Evolutionary conservation across 2,888 invertebrate species (phyloP), one percentile per base, ranked within the genome.

Genomic region (Aphrophora alni): DNA sequence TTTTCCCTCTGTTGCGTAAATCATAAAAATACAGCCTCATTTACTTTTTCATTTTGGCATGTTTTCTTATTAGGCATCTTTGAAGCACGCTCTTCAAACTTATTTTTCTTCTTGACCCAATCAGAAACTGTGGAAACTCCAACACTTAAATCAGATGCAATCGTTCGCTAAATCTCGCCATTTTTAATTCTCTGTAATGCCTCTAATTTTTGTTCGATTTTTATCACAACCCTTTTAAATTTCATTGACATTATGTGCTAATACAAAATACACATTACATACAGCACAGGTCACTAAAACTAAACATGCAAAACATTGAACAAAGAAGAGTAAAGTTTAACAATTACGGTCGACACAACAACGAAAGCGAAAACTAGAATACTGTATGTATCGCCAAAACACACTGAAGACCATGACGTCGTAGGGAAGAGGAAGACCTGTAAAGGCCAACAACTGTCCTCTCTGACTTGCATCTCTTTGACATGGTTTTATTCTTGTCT

Each of bases 151-250:
- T 21, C 14, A 7, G 68, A n/a, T 68, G 4, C 24, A 24, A 68
- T 24, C 24, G 68, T 68, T 68, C 68, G 12, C 24, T 7, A 68
- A 8, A 68, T 68, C 68, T 68, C 14, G n/a, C 68, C 24, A 68
- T 68, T 68, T 68, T 68, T 24, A 68, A 68, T 68, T 14, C 68
- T 68, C n/a, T n/a, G n/a, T n/a, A n/a, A n/a, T n/a, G n/a, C n/a
- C n/a, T n/a, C n/a, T n/a, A 14, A 10, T 14, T 44, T 14, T 44
- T 12, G 44, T 44, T 44, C 14, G 12, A n/a, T n/a, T n/a, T n/a
- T n/a, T n/a, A n/a, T n/a, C n/a, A n/a, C n/a, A n/a, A n/a, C n/a
- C n/a, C n/a, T n/a, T n/a, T n/a, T n/a, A n/a, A n/a, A n/a, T n/a
- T n/a, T n/a, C n/a, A n/a, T n/a, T n/a, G n/a, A n/a, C 14, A 10